These are phyloP conservation scores for Oxyruncus cristatus DNA, from an alignment of 2,113 vertebrate genomes.

Conservation along the genomic window DNA sequence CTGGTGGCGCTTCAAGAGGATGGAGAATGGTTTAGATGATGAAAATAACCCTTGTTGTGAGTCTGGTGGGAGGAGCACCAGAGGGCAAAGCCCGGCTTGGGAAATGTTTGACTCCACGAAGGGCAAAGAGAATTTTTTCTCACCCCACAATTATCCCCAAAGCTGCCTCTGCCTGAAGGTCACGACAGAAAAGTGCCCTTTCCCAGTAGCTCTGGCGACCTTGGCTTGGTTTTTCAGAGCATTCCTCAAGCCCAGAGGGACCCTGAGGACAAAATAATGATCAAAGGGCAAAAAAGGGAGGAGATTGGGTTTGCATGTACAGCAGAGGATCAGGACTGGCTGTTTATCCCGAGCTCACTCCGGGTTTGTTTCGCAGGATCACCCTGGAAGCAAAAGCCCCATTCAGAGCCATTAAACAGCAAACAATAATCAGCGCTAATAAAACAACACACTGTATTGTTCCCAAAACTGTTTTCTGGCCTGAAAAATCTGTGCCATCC, in stretches of 20 bases:
- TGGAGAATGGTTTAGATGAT: accelerated
- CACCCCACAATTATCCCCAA: not conserved
- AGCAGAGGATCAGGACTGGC: accelerated
- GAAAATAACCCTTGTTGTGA: not conserved
- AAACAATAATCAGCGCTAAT: not conserved
- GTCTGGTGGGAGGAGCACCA: not conserved
- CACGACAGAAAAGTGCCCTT: accelerated
- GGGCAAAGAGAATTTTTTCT: too few relatives aligned
- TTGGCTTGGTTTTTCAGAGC: not conserved
- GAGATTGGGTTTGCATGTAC: not conserved
- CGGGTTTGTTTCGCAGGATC: accelerated
- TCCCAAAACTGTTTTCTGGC: not conserved
- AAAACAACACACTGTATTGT: accelerated
- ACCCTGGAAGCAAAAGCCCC: not conserved
- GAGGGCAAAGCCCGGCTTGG: not conserved
- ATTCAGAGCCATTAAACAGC: not conserved
- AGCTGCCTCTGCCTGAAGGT: not conserved
- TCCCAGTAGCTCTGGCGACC: not conserved
- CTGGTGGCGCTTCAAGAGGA: accelerated
- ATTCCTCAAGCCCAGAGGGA: not conserved
- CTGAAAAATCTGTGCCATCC: not conserved
- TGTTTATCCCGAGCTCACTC: not conserved
- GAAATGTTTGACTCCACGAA: not conserved
- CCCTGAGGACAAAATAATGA: not conserved
- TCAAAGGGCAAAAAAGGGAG: not conserved